These are phyloP conservation scores for Leptogaster cylindrica DNA, from an alignment of 2,888 invertebrate species.

Conservation along the genomic window DNA sequence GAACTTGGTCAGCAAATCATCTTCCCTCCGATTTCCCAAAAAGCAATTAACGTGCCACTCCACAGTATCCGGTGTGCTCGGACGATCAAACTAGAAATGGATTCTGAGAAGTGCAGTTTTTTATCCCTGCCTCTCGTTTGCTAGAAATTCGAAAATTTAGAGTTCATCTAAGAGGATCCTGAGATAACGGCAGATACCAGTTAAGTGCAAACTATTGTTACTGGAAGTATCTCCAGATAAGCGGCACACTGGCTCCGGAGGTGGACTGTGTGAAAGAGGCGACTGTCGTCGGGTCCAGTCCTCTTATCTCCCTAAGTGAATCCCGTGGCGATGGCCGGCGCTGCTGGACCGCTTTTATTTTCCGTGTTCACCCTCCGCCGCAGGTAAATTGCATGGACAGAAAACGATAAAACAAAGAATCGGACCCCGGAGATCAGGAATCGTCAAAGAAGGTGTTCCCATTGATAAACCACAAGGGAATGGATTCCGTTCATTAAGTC, in stretches of 20 bases:
- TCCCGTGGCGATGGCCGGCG: background rate
- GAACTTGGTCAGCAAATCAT: too few species aligned
- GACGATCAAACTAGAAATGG: too few species aligned
- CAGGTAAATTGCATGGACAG: background rate
- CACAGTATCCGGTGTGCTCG: too few species aligned
- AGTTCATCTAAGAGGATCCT: constrained; percentile 10
- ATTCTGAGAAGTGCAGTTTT: too few species aligned
- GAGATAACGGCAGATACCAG: constrained; percentile 32
- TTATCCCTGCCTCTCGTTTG: too few species aligned
- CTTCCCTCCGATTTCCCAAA: too few species aligned
- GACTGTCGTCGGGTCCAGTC: background rate
- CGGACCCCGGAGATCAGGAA: background rate
- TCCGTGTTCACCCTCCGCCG: background rate
- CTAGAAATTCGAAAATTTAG: too few species aligned
- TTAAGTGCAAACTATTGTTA: constrained; percentile 36
- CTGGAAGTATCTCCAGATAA: constrained; percentile 13
- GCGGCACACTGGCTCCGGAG: too few species aligned
- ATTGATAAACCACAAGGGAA: constrained; percentile 16
- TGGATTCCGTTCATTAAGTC: constrained; percentile 6
- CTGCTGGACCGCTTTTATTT: background rate
- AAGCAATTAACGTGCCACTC: too few species aligned
- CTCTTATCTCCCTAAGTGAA: constrained; percentile 10
- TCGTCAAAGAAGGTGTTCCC: constrained; percentile 15
- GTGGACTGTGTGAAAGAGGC: too few species aligned
- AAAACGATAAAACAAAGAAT: background rate